Percentiles rank a stretch among this genome's conserved stretches.
Conservation (phyloP, 1,140 invertebrate genomes). For the Araneus ventricosus region DNA sequence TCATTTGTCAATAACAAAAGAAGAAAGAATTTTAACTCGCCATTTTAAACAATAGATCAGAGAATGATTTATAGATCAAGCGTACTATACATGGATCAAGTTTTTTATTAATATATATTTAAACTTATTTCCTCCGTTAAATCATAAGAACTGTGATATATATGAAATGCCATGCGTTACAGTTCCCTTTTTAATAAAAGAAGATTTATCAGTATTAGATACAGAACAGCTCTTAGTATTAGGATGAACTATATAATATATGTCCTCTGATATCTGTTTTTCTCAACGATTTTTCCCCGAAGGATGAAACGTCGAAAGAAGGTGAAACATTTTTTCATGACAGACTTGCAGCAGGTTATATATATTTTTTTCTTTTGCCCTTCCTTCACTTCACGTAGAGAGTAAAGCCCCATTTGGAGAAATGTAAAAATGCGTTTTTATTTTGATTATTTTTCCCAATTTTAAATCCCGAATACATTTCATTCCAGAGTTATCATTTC, state of each 20-base stretch:
- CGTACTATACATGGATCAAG: background rate
- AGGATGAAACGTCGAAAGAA: slow-evolving; percentile 15
- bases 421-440: slow-evolving; percentile 55
- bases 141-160: background rate
- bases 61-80: background rate
- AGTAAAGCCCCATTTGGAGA: slow-evolving; percentile 47
- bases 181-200: slow-evolving; percentile 22
- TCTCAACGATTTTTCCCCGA: slow-evolving; percentile 3
- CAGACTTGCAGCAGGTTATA: background rate
- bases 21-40: background rate
- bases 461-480: slow-evolving; percentile 63
- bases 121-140: background rate
- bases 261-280: slow-evolving; percentile 40
- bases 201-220: slow-evolving; percentile 18
- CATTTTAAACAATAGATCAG: background rate
- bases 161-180: background rate
- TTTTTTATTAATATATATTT: background rate
- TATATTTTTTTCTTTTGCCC: background rate
- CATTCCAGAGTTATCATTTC: slow-evolving; percentile 40
- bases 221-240: background rate
- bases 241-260: slow-evolving; percentile 33
- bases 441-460: slow-evolving; percentile 59
- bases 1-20: background rate
- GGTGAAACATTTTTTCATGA: slow-evolving; percentile 41
- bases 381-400: background rate